Base-by-base conservation (phyloP, 2,888 invertebrate species). In the Phyllotreta cruciferae region DNA sequence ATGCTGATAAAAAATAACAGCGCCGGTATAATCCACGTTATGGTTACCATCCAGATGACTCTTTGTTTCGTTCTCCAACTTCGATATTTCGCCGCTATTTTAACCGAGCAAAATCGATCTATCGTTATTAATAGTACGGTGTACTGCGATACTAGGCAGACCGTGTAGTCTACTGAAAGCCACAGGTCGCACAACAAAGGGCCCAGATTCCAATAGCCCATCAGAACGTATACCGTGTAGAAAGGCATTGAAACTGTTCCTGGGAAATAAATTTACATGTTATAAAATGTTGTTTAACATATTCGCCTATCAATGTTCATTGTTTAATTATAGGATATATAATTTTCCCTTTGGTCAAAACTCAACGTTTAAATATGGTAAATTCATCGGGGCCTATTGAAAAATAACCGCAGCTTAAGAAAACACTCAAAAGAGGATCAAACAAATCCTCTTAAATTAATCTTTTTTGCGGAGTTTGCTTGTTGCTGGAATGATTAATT, bases 151-250 rank as follows among this genome's bases (percentile, higher is more conserved):
- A 98, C 98, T 53, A 99, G 86, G 79, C 99, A 99, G 36, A 98
- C 98, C 13, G 98, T 98, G 83, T 99, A 99, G 83, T 99, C 99
- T 55, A 98, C 93, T 0, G 98, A 96, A 6, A 99, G 87, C 99
- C 99, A 99, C 58, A 99, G 86, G 82, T 99, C 98, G 80, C 98
- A 99, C 6, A 98, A 85, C 64, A 98, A 85, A 34, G 96, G 94
- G 9, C 99, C 98, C 68, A 99, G 86, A 78, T 96, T 93, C 99
- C 99, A 99, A 79, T 93, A 92, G 57, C 96, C 96, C 86, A 94
- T 92, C 70, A 99, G 85, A 58, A 98, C 93, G 84, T 99, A 98
- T 70, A 97, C 93, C 34, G 98, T 97, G 83, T 96, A 99, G 83
- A 99, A 97, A 58, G 99, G 98, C 92, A 99, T 95, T 35, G 98